Evolutionary conservation across 2,113 vertebrate species (phyloP).

Genomic region (Heterotis niloticus): DNA sequence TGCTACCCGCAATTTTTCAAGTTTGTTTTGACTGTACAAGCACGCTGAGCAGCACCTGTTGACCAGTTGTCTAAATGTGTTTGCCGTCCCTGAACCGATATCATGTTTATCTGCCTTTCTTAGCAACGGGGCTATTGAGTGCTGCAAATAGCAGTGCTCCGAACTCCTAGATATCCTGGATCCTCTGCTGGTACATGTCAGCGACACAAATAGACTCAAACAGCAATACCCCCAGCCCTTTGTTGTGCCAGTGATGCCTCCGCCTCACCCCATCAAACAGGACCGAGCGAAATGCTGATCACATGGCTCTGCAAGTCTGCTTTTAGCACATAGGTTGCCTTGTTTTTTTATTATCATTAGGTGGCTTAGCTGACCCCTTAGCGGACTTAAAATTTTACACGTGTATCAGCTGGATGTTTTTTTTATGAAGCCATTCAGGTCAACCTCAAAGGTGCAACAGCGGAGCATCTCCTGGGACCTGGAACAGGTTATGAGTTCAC

Average conservation of each 20-base stretch:
- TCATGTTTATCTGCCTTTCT: slow-evolving; percentile 31
- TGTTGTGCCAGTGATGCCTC: slow-evolving; percentile 5
- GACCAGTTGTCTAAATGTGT: slow-evolving; percentile 25
- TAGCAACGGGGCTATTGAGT: slow-evolving; percentile 38
- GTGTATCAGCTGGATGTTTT: too few species aligned
- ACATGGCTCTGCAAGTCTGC: neutral
- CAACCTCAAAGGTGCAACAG: too few species aligned
- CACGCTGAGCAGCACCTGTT: slow-evolving; percentile 18
- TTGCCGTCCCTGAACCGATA: slow-evolving; percentile 16
- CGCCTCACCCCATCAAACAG: too few species aligned
- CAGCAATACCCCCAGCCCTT: neutral
- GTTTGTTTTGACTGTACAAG: slow-evolving; percentile 1
- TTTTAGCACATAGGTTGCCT: too few species aligned
- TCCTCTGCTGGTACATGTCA: slow-evolving; percentile 16
- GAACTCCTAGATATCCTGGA: slow-evolving; percentile 38
- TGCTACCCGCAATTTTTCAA: neutral
- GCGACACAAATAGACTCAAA: slow-evolving; percentile 26
- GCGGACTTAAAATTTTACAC: too few species aligned
- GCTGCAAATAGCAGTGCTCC: slow-evolving; percentile 41
- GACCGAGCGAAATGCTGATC: neutral
- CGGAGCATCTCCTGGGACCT: too few species aligned
- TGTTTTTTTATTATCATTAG: too few species aligned
- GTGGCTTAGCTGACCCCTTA: too few species aligned
- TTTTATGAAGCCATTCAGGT: too few species aligned
- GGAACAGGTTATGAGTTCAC: too few species aligned